phyloP scores from a whole-genome alignment of 2,113 vertebrate genomes.

The Equus quagga region DNA sequence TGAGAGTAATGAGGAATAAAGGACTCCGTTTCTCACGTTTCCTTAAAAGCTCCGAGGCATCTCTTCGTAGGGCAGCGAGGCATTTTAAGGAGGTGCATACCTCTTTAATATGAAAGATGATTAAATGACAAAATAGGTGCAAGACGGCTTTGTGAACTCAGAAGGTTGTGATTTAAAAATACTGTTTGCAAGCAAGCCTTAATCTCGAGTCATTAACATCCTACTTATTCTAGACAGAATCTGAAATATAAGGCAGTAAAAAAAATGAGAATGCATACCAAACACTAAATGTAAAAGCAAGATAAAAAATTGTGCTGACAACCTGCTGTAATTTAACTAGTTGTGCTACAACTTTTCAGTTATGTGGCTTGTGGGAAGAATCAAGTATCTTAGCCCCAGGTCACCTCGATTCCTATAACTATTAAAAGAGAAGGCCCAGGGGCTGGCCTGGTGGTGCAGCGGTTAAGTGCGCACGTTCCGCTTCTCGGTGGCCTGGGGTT shows the following conservation, averaged over 20 bases:
- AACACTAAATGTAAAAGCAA: neutral
- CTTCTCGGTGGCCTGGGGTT: too few species aligned
- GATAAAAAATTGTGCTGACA: neutral
- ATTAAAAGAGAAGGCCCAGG: neutral
- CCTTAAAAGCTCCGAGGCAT: neutral
- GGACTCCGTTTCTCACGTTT: neutral
- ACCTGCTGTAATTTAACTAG: neutral
- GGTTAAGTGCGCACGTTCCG: too few species aligned
- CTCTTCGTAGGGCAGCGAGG: neutral
- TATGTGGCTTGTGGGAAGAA: neutral
- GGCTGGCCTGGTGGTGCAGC: too few species aligned
- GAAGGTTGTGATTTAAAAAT: neutral
- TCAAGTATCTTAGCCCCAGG: neutral
- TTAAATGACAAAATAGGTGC: neutral
- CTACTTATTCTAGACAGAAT: neutral
- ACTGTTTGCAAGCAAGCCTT: neutral
- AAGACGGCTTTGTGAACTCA: neutral
- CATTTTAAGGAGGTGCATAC: neutral
- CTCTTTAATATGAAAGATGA: neutral
- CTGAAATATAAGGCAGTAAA: neutral
- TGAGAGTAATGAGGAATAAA: neutral
- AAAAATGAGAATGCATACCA: neutral
- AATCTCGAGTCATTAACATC: neutral
- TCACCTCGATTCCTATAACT: neutral
- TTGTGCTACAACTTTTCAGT: neutral